Evolutionary conservation across 2,113 vertebrate species (phyloP), one percentile per base, ranked within the genome.

Genomic region (Tachuris rubrigastra): DNA sequence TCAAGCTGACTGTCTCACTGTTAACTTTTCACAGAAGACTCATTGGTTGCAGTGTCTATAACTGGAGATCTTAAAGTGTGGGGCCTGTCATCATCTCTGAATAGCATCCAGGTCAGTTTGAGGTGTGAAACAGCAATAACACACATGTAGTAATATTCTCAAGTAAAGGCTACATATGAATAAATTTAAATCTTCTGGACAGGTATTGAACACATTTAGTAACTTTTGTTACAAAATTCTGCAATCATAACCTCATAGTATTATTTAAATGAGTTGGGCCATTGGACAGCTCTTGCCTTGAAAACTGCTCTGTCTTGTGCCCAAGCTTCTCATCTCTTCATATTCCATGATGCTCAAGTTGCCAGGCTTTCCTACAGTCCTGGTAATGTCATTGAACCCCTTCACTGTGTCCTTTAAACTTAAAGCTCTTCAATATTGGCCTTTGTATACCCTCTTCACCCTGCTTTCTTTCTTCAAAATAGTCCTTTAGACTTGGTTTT

Each of bases 41-140:
- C 98, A 31, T 46, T 98, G 49, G 88, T 98, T 80, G 98, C 95
- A 3, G 97, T 98, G 14, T 98, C 98, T 33, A 77, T 97, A 52
- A 67, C 97, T 23, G 98, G 98, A 53, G 96, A 97, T 62, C 97
- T 98, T 31, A 98, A 98, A 93, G 98, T 98, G 12, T 98, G 98
- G 98, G 97, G 98, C 56, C 80, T 98, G 0, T 98, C 98, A 52
- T 98, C 98, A 1, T 98, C 98, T 33, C 94, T 98, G 72, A 98
- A 82, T 41, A 97, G 88, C 68, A 97, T 98, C 86, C 98, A 98
- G 98, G 98, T 98, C 65, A 96, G 98, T 91, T 44, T 47, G 47
- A 72, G 22, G 4, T 52, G 7, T 37, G 33, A 82, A 85, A 37
- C 44, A 52, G n/a, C 0, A 1, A 19, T 73, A 71, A 55, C 7